These are phyloP conservation scores for Phalloptychus januarius DNA, from an alignment of 2,797 vertebrate genomes.

Conservation along the genomic window DNA sequence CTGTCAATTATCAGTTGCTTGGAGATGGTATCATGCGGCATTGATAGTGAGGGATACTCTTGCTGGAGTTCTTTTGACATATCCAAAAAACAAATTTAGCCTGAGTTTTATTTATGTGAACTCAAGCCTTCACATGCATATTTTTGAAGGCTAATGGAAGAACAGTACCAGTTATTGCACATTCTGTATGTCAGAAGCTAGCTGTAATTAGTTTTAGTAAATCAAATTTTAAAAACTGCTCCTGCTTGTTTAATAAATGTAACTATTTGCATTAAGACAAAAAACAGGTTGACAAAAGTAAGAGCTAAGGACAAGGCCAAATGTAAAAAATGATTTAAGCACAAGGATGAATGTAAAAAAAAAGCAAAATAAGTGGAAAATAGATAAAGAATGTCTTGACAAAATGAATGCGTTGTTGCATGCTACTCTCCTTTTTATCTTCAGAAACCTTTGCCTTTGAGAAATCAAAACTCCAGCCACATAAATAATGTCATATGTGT, in stretches of 20 bases:
- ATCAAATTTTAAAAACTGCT: no score
- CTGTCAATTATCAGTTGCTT: no score
- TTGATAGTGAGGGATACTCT: no score
- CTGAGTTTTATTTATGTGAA: no score
- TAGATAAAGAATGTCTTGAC: background rate
- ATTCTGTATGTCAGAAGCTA: no score
- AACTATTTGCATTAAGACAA: background rate
- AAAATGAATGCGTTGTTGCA: background rate
- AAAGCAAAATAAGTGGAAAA: background rate
- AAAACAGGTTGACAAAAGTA: background rate
- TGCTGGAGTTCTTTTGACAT: no score
- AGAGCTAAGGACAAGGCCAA: background rate
- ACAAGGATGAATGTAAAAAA: background rate
- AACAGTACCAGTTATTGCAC: background rate
- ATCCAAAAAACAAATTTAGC: no score
- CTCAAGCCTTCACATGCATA: no score
- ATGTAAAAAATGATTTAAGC: background rate
- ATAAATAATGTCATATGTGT: conserved; percentile 53
- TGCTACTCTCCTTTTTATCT: conserved; percentile 2
- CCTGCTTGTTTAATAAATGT: background rate
- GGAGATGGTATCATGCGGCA: no score
- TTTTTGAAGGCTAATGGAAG: background rate
- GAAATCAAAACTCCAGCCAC: conserved; percentile 16
- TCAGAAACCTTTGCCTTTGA: conserved; percentile 12
- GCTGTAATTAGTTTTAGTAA: no score